These are phyloP conservation scores for Drosophila mettleri DNA, from an alignment of 2,888 invertebrate species.

Conservation along the genomic window DNA sequence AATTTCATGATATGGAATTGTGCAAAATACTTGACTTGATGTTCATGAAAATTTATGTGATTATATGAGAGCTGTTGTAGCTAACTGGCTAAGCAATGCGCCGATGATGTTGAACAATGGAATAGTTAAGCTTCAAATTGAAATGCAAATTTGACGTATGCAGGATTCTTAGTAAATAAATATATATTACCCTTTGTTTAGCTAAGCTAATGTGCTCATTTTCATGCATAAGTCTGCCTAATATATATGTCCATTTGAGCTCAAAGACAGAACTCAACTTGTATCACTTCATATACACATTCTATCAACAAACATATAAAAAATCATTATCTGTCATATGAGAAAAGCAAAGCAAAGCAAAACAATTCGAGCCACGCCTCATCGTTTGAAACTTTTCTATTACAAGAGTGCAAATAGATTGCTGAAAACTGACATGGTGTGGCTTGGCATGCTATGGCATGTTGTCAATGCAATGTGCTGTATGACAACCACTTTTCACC, in stretches of 20 bases:
- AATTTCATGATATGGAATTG: background rate
- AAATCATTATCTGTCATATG: background rate
- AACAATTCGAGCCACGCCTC: background rate
- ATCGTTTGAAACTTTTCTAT: background rate
- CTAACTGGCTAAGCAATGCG: background rate
- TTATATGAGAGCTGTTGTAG: background rate
- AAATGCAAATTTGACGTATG: background rate
- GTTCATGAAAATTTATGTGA: background rate
- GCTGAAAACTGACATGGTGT: slow-evolving; percentile 12
- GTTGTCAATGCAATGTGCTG: slow-evolving; percentile 23
- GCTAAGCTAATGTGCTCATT: too few species aligned
- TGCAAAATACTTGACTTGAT: background rate
- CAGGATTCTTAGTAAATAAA: too few species aligned
- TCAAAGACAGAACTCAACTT: too few species aligned
- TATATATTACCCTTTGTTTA: too few species aligned
- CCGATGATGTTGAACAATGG: background rate
- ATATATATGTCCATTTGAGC: too few species aligned
- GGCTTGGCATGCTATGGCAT: background rate
- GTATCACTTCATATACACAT: too few species aligned
- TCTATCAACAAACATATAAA: too few species aligned
- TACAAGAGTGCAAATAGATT: slow-evolving; percentile 9
- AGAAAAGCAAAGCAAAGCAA: background rate
- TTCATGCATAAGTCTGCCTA: too few species aligned
- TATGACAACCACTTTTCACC: slow-evolving; percentile 26
- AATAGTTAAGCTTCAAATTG: background rate